Evolutionary conservation across 2,888 invertebrate species (phyloP).

Genomic region (Hoplodrina ambigua): DNA sequence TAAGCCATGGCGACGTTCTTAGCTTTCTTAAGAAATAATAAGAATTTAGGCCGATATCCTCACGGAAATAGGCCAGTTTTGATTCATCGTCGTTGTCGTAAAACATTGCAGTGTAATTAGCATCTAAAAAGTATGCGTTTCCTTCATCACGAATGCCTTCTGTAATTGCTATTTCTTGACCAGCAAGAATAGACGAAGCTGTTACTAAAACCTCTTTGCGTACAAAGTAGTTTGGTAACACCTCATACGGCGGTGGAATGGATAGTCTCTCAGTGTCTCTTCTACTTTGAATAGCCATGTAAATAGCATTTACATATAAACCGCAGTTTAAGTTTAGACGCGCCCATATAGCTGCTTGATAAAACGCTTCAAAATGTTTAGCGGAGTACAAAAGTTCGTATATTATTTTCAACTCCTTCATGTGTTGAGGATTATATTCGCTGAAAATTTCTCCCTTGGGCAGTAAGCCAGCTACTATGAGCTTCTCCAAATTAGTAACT

Average conservation of each 20-base stretch:
- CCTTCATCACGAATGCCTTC: constrained; percentile 79
- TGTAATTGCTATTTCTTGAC: constrained; percentile 71
- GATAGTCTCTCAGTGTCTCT: constrained; percentile 90
- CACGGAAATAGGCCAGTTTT: constrained; percentile 92
- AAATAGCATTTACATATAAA: constrained; percentile 91
- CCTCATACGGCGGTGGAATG: constrained; percentile 92
- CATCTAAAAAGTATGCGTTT: constrained; percentile 79
- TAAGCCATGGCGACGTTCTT: constrained; percentile 90
- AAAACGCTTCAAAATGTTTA: constrained; percentile 90
- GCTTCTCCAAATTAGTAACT: constrained; percentile 73
- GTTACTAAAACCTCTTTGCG: constrained; percentile 90
- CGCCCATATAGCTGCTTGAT: constrained; percentile 90
- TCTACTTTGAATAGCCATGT: constrained; percentile 90
- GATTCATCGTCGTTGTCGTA: constrained; percentile 87
- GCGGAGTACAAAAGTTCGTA: constrained; percentile 89
- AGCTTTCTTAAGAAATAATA: constrained; percentile 91
- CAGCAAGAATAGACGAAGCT: constrained; percentile 77
- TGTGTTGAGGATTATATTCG: constrained; percentile 78
- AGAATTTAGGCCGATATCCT: constrained; percentile 92
- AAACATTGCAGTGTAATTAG: constrained; percentile 83
- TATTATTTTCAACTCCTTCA: constrained; percentile 77
- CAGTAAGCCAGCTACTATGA: constrained; percentile 75
- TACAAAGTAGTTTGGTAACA: constrained; percentile 92
- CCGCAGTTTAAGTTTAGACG: constrained; percentile 92
- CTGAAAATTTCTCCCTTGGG: constrained; percentile 83